These are phyloP conservation scores for Stenoptilia bipunctidactyla DNA, from an alignment of 2,888 invertebrate genomes.

Conservation along the genomic window DNA sequence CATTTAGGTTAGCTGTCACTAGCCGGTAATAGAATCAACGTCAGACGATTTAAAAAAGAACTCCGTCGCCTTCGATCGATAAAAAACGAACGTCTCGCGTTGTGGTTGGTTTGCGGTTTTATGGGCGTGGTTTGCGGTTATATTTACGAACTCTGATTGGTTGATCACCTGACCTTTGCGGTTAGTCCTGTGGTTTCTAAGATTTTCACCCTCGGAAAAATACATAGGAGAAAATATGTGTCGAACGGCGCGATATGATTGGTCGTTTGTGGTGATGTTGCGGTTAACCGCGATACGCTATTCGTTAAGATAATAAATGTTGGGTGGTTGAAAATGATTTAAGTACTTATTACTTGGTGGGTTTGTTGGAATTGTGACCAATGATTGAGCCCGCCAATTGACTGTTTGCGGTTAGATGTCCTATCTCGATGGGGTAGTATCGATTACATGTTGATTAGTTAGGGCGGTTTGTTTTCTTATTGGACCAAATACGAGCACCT, in stretches of 20 bases:
- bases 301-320: constrained; percentile 66
- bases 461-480: constrained; percentile 7
- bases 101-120: constrained; percentile 76
- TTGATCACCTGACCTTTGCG: constrained; percentile 69
- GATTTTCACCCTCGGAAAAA: constrained; percentile 69
- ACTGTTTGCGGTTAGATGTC: constrained; percentile 23
- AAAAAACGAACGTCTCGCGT: constrained; percentile 60
- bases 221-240: constrained; percentile 62
- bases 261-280: constrained; percentile 53
- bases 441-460: constrained; percentile 9
- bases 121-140: constrained; percentile 75
- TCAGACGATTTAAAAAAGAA: constrained; percentile 41
- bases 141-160: constrained; percentile 72
- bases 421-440: constrained; percentile 6
- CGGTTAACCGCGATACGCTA: constrained; percentile 63
- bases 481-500: no score
- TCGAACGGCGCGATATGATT: constrained; percentile 36
- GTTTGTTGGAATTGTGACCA: constrained; percentile 9
- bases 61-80: constrained; percentile 48
- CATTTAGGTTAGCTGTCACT: constrained; percentile 23
- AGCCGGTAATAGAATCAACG: constrained; percentile 16
- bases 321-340: constrained; percentile 29
- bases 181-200: constrained; percentile 74
- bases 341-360: constrained; percentile 48
- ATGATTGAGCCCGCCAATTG: constrained; percentile 14